Evolutionary conservation across 2,113 vertebrate species (phyloP).

Genomic region (Takifugu bimaculatus): DNA sequence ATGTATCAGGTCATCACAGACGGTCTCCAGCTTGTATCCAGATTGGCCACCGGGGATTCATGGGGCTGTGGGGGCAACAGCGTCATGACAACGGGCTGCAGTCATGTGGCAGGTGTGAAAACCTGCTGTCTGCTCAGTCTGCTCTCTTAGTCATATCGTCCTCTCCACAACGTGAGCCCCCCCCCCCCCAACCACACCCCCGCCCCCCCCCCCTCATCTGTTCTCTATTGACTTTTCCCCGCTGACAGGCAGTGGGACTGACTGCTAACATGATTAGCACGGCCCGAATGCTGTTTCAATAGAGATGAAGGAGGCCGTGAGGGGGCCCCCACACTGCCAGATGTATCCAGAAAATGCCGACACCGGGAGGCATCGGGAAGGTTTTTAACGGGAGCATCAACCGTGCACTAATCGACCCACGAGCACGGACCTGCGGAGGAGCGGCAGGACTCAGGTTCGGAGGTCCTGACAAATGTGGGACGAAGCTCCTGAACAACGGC

Average conservation of each 20-base stretch:
- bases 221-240: constrained; percentile 43
- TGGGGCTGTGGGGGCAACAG: constrained; percentile 59
- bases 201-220: constrained; percentile 15
- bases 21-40: constrained; percentile 65
- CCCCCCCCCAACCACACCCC: background rate
- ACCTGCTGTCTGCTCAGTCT: constrained; percentile 66
- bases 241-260: constrained; percentile 31
- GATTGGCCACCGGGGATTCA: constrained; percentile 65
- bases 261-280: constrained; percentile 58
- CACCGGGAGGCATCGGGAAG: too few relatives aligned
- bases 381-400: too few relatives aligned
- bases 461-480: too few relatives aligned
- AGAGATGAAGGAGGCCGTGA: constrained; percentile 6
- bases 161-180: background rate
- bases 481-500: too few relatives aligned
- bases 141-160: constrained; percentile 35
- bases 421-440: too few relatives aligned
- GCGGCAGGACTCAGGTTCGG: too few relatives aligned
- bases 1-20: constrained; percentile 57
- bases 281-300: constrained; percentile 9
- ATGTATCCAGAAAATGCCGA: too few relatives aligned
- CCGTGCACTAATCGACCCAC: too few relatives aligned
- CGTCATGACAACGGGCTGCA: constrained; percentile 64
- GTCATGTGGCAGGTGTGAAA: constrained; percentile 62
- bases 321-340: background rate